Evolutionary conservation across 2,797 vertebrate species (phyloP).

Genomic region (Chelidonichthys spinosus): DNA sequence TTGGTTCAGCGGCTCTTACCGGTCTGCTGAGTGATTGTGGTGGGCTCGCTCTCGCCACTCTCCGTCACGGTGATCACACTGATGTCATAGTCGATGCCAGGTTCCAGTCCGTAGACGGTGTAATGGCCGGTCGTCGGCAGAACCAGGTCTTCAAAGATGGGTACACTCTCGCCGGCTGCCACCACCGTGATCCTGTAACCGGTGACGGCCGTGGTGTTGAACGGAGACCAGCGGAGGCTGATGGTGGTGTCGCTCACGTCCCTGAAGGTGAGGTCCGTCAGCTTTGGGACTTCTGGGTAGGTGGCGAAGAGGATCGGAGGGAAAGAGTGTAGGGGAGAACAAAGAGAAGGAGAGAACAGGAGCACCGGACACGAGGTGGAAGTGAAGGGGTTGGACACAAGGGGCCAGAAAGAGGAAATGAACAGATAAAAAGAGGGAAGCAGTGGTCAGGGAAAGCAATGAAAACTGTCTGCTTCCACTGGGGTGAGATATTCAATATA

Average conservation of each 20-base stretch:
- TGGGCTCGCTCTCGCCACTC: conserved; percentile 94
- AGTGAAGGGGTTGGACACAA: conserved; percentile 9
- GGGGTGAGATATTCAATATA: conserved; percentile 43
- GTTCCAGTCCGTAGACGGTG: conserved; percentile 95
- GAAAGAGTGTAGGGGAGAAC: neutral
- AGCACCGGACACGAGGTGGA: conserved; percentile 51
- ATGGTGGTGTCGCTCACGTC: conserved; percentile 96
- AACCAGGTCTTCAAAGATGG: conserved; percentile 96
- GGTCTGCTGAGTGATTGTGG: conserved; percentile 94
- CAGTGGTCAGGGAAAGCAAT: conserved; percentile 38
- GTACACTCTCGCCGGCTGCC: conserved; percentile 93
- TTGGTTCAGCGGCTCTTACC: conserved; percentile 83
- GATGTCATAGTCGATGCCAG: conserved; percentile 98
- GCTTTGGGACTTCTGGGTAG: conserved; percentile 90
- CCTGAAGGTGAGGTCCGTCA: conserved; percentile 95
- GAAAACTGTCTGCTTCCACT: conserved; percentile 45
- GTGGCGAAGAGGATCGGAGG: conserved; percentile 8
- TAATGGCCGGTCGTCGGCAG: conserved; percentile 91
- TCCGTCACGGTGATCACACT: conserved; percentile 95
- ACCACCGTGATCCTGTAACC: conserved; percentile 97
- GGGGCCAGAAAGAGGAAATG: conserved; percentile 14
- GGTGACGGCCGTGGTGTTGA: conserved; percentile 92
- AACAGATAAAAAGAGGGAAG: conserved; percentile 25
- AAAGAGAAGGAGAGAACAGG: conserved; percentile 43
- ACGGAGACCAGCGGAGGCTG: conserved; percentile 94